Conservation (phyloP, 2,113 vertebrate species). For the Carassius auratus region DNA sequence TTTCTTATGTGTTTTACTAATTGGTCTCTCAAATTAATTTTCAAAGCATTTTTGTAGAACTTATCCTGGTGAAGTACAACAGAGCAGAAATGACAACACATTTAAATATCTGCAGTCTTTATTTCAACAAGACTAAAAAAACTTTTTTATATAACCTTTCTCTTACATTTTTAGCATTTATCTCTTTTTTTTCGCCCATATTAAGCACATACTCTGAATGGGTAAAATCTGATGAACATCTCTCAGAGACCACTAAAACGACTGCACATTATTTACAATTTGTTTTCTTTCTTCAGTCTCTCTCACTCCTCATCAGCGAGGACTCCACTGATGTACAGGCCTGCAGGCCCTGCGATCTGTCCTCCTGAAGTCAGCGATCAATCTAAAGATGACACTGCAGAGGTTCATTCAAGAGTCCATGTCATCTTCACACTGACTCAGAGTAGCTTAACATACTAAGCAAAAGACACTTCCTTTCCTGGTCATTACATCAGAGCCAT, state of each 20-base stretch:
- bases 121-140: conserved; percentile 82
- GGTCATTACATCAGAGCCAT: conserved; percentile 3
- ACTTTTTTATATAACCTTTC: conserved; percentile 81
- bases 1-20: background rate
- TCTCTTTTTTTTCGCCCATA: conserved; percentile 69
- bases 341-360: conserved; percentile 51
- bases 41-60: conserved; percentile 7
- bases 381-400: conserved; percentile 30
- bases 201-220: conserved; percentile 76
- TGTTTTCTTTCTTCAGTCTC: conserved; percentile 57
- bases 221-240: conserved; percentile 76
- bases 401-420: conserved; percentile 24
- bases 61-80: too few species aligned
- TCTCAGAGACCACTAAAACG: conserved; percentile 80
- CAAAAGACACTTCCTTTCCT: conserved; percentile 25
- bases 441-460: conserved; percentile 18
- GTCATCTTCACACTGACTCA: conserved; percentile 8
- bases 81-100: conserved; percentile 42
- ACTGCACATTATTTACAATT: conserved; percentile 76
- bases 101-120: conserved; percentile 84
- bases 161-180: conserved; percentile 80
- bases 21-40: background rate
- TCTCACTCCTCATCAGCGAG: conserved; percentile 59
- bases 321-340: conserved; percentile 65
- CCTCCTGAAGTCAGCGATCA: conserved; percentile 38